phyloP scores from a whole-genome alignment of 2,797 vertebrate species.

The Acropternis orthonyx region DNA sequence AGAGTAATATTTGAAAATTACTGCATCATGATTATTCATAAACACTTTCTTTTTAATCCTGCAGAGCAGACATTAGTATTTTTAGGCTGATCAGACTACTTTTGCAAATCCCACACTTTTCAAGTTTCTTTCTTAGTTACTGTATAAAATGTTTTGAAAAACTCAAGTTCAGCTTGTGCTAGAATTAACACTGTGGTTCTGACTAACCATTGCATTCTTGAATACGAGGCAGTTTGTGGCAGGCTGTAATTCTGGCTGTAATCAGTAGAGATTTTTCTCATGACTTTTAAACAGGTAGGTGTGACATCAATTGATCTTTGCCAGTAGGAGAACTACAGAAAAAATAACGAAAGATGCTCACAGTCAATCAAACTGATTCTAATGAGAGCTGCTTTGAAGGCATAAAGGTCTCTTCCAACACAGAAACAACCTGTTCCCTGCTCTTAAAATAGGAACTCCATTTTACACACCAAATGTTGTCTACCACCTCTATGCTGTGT shows the following conservation, averaged over 20 bases:
- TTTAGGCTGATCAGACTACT: neutral
- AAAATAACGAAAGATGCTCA: neutral
- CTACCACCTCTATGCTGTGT: neutral
- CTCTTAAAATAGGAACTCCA: neutral
- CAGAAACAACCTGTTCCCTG: neutral
- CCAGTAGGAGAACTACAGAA: constrained; percentile 15
- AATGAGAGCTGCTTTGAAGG: neutral
- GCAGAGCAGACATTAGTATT: neutral
- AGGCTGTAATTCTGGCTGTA: constrained; percentile 40
- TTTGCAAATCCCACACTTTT: neutral
- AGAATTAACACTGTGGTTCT: neutral
- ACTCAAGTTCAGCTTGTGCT: neutral
- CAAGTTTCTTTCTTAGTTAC: neutral
- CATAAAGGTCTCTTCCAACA: neutral
- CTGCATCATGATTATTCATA: neutral
- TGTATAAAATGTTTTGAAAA: neutral
- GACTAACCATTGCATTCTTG: neutral
- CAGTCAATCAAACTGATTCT: constrained; percentile 14
- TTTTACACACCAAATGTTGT: neutral
- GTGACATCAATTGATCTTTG: constrained; percentile 41
- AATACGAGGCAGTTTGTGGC: neutral
- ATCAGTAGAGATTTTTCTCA: constrained; percentile 35
- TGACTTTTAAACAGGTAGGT: constrained; percentile 48
- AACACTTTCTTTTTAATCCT: neutral
- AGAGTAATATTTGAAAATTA: neutral